A percentile compares a stretch with the other conserved stretches of the same genome.
phyloP scores from a whole-genome alignment of 2,888 invertebrate species.

The Archips crataeganus region DNA sequence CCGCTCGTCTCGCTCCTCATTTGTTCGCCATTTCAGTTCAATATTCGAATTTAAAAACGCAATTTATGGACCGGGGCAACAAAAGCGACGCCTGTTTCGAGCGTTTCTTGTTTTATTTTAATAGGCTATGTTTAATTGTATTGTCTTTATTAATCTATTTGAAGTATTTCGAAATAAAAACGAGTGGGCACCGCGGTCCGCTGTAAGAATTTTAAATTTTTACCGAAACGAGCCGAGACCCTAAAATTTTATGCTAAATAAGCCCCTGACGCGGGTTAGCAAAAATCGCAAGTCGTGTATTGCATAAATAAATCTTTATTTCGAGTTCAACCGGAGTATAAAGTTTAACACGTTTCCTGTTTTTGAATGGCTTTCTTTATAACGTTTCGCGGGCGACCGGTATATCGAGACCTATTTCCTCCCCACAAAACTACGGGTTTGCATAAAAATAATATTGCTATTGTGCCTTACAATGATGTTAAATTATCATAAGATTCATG shows the following conservation, averaged over 20 bases:
- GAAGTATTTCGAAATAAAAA: constrained; percentile 35
- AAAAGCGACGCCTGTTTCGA: constrained; percentile 16
- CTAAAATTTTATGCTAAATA: constrained; percentile 42
- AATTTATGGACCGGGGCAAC: constrained; percentile 32
- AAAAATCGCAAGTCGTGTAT: constrained; percentile 44
- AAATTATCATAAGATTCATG: constrained; percentile 73
- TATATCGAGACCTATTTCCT: constrained; percentile 68
- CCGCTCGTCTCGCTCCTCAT: constrained; percentile 29
- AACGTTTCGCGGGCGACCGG: constrained; percentile 60
- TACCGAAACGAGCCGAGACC: constrained; percentile 42
- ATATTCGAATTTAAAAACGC: constrained; percentile 35
- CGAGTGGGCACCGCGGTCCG: constrained; percentile 3
- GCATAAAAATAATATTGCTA: constrained; percentile 66
- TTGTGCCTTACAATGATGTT: constrained; percentile 70
- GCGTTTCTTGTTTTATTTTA: constrained; percentile 24
- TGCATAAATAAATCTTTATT: constrained; percentile 43
- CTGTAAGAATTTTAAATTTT: constrained; percentile 41
- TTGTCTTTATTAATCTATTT: constrained; percentile 43
- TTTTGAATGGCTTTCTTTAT: constrained; percentile 55
- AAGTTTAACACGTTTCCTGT: constrained; percentile 64
- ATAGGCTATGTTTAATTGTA: constrained; percentile 33
- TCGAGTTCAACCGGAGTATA: constrained; percentile 55
- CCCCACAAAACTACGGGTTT: constrained; percentile 59
- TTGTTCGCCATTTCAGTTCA: constrained; percentile 36
- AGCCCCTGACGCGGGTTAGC: constrained; percentile 40